A percentile compares a stretch with the other conserved stretches of the same genome.
Evolutionary conservation across 1,140 invertebrate genomes (phyloP).

Genomic region (Himalopsyche phryganea): DNA sequence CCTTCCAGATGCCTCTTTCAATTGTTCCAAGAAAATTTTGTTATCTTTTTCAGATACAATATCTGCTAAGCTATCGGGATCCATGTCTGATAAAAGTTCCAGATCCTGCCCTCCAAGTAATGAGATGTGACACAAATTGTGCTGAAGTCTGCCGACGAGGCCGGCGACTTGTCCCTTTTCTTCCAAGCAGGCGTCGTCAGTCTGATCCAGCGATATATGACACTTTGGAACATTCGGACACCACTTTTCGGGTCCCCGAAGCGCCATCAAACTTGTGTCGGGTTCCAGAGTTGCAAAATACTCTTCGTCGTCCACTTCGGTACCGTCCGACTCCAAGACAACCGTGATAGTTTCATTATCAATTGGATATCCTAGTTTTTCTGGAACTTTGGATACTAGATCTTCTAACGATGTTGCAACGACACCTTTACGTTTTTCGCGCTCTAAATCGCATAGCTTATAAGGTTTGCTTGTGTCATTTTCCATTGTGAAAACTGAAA

Average conservation of each 20-base stretch:
- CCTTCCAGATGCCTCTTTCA: conserved; percentile 78
- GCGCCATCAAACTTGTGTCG: conserved; percentile 77
- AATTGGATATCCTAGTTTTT: conserved; percentile 59
- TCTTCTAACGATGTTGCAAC: conserved; percentile 73
- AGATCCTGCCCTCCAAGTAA: conserved; percentile 75
- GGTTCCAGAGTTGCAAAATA: conserved; percentile 80
- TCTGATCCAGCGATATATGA: conserved; percentile 64
- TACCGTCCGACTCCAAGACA: conserved; percentile 79
- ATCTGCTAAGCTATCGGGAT: conserved; percentile 76
- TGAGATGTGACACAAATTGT: conserved; percentile 75
- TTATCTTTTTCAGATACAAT: conserved; percentile 71
- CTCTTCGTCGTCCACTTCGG: conserved; percentile 85
- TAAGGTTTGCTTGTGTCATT: conserved; percentile 50
- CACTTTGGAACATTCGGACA: conserved; percentile 51
- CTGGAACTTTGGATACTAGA: conserved; percentile 64
- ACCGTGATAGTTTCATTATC: conserved; percentile 62
- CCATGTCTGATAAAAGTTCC: conserved; percentile 79
- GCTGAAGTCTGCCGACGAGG: conserved; percentile 69
- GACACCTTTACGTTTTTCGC: conserved; percentile 75
- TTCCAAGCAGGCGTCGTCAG: conserved; percentile 58
- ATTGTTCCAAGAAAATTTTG: conserved; percentile 73
- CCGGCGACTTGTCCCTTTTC: conserved; percentile 58
- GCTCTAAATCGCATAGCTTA: conserved; percentile 61
- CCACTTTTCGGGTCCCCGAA: conserved; percentile 73
- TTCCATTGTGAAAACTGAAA: conserved; percentile 39